phyloP scores from a whole-genome alignment of 2,797 vertebrate genomes.

The Pitangus sulphuratus region DNA sequence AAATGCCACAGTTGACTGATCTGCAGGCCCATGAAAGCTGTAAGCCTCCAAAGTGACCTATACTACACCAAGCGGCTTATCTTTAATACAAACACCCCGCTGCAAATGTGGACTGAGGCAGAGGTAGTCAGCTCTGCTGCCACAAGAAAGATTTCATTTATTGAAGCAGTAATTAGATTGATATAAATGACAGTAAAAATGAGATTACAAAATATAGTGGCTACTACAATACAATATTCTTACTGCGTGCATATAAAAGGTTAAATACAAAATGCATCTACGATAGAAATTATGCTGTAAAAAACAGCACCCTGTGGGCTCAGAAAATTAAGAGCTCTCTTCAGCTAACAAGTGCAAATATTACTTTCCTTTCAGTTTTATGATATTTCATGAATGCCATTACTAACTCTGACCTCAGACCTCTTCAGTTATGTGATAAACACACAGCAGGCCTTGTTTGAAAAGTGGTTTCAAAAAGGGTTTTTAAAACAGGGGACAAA shows the following conservation, averaged over 20 bases:
- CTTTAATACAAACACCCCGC: background rate
- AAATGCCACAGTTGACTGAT: background rate
- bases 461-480: background rate
- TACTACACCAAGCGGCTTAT: accelerated
- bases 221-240: background rate
- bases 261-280: background rate
- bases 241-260: background rate
- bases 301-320: background rate
- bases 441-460: background rate
- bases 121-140: background rate
- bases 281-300: background rate
- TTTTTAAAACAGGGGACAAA: background rate
- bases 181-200: background rate
- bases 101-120: background rate
- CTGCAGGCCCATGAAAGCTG: background rate
- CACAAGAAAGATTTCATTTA: background rate
- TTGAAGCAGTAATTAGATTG: background rate
- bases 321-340: background rate
- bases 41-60: background rate
- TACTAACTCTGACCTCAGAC: background rate
- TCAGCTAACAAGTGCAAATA: background rate
- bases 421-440: background rate
- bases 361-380: background rate
- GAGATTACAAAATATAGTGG: background rate
- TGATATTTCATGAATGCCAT: background rate